phyloP scores from a whole-genome alignment of 2,113 vertebrate species.

The Urocolius indicus region DNA sequence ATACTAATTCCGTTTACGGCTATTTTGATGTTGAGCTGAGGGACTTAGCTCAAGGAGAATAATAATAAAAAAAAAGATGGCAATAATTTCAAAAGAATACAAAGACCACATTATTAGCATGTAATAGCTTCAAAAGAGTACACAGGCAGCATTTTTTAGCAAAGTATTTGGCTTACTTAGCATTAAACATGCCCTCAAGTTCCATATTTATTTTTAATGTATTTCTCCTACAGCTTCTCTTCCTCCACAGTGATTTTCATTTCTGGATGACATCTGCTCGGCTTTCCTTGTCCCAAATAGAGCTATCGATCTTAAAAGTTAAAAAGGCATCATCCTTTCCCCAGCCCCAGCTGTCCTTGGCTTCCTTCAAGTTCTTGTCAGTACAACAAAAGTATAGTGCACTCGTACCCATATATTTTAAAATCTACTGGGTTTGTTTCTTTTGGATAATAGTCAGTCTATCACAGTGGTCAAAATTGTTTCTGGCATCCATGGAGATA shows the following conservation, averaged over 20 bases:
- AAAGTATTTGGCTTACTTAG: constrained; percentile 24
- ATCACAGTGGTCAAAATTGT: constrained; percentile 1
- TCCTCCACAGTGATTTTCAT: constrained; percentile 6
- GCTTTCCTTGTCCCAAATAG: constrained; percentile 16
- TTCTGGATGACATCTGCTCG: neutral
- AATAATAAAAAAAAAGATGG: neutral
- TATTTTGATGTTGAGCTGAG: neutral
- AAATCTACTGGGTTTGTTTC: neutral
- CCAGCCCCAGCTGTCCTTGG: neutral
- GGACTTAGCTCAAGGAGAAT: neutral
- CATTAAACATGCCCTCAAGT: constrained; percentile 22
- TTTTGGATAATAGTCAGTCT: neutral
- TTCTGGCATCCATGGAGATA: neutral
- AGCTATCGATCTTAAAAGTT: neutral
- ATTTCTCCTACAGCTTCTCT: constrained; percentile 1
- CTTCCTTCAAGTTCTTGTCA: constrained; percentile 1
- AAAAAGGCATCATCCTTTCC: constrained; percentile 37
- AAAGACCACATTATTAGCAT: neutral
- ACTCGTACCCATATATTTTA: neutral
- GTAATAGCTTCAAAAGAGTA: constrained; percentile 14
- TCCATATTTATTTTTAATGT: constrained; percentile 50
- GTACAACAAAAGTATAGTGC: neutral
- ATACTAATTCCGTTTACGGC: neutral
- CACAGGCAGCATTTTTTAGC: constrained; percentile 17
- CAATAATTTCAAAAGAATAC: neutral